Conservation (phyloP, 2,888 invertebrate species). For the Meliscaeva auricollis region DNA sequence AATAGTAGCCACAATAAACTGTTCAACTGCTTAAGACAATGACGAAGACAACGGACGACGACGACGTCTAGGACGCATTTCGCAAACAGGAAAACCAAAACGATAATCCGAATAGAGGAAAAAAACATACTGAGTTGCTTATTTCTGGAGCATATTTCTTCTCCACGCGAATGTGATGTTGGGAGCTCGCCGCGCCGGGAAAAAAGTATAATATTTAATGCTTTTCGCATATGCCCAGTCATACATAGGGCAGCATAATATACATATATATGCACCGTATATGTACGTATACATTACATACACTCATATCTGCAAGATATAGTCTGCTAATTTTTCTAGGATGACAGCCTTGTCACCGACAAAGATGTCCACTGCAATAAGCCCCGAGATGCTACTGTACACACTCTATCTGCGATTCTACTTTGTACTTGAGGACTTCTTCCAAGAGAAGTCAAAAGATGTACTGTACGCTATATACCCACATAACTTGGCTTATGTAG, state of each 20-base stretch:
- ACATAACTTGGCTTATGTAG: slow-evolving; percentile 46
- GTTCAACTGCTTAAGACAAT: slow-evolving; percentile 35
- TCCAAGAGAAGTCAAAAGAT: slow-evolving; percentile 18
- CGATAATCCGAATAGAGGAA: slow-evolving; percentile 31
- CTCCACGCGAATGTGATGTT: not conserved
- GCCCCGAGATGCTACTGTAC: slow-evolving; percentile 3
- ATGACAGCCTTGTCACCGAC: slow-evolving; percentile 60
- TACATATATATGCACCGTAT: too few relatives aligned
- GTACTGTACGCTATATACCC: slow-evolving; percentile 22
- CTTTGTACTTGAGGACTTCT: slow-evolving; percentile 27
- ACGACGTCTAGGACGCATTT: not conserved
- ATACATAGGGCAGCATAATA: too few relatives aligned
- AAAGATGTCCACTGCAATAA: slow-evolving; percentile 28
- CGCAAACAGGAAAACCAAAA: slow-evolving; percentile 13
- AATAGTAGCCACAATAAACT: slow-evolving; percentile 39
- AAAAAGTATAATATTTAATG: slow-evolving; percentile 55
- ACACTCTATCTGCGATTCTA: not conserved
- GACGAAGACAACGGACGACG: not conserved
- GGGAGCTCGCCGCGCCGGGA: not conserved
- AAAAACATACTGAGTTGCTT: slow-evolving; percentile 34
- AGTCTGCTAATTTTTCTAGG: slow-evolving; percentile 68
- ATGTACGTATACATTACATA: not conserved
- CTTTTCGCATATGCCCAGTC: slow-evolving; percentile 38
- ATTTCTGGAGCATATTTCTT: slow-evolving; percentile 42
- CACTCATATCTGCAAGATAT: slow-evolving; percentile 28